Percentiles rank a stretch among this genome's conserved stretches.
Conservation (phyloP, 2,888 invertebrate species). For the Philereme vetulata region DNA sequence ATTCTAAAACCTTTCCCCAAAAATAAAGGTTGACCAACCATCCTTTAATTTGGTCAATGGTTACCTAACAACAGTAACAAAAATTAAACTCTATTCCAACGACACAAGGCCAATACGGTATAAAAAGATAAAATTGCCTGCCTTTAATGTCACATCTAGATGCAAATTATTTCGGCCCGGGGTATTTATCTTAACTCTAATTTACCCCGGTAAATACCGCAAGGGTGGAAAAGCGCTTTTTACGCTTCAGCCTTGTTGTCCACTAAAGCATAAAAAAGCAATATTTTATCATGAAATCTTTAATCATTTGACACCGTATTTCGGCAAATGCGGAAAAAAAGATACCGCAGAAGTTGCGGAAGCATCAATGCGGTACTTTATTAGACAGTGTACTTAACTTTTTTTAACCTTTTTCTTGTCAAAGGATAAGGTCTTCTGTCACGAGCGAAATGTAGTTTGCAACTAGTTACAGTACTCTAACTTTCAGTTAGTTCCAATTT, state of each 20-base stretch:
- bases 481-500: conserved; percentile 21
- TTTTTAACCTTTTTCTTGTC: conserved; percentile 43
- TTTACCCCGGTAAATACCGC: conserved; percentile 75
- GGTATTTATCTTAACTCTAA: conserved; percentile 79
- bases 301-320: too few relatives aligned
- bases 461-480: conserved; percentile 26
- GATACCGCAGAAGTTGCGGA: background rate
- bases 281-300: too few relatives aligned
- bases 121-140: conserved; percentile 63
- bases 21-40: conserved; percentile 12
- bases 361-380: conserved; percentile 33
- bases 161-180: conserved; percentile 78
- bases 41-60: conserved; percentile 23
- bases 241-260: conserved; percentile 30
- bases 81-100: conserved; percentile 26
- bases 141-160: conserved; percentile 81
- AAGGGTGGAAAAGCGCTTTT: conserved; percentile 55
- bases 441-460: conserved; percentile 33
- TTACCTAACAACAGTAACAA: background rate
- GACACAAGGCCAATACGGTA: conserved; percentile 33
- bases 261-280: background rate
- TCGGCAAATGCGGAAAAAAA: too few relatives aligned
- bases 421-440: conserved; percentile 40
- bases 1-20: background rate
- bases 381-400: conserved; percentile 12